A percentile compares a stretch with the other conserved stretches of the same genome.
These are phyloP conservation scores for Hypolimnas misippus DNA, from an alignment of 2,888 invertebrate species.

Conservation along the genomic window DNA sequence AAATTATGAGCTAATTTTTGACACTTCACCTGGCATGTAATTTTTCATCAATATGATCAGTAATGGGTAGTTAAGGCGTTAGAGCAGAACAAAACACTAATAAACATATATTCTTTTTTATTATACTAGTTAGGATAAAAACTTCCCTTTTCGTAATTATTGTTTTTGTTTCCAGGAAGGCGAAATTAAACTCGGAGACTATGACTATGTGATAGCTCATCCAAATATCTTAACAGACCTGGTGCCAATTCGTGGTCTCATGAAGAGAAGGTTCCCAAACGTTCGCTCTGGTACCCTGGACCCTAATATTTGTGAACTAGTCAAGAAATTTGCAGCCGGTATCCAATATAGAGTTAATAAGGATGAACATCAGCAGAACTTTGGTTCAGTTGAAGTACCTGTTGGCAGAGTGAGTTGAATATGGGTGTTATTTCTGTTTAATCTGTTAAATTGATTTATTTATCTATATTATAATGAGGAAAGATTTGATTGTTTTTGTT, in stretches of 20 bases:
- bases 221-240: slow-evolving; percentile 90
- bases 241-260: slow-evolving; percentile 88
- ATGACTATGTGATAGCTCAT: slow-evolving; percentile 90
- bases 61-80: too few relatives aligned
- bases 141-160: too few relatives aligned
- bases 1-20: too few relatives aligned
- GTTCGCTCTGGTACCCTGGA: slow-evolving; percentile 87
- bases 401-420: slow-evolving; percentile 86
- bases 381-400: slow-evolving; percentile 86
- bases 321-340: slow-evolving; percentile 87
- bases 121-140: too few relatives aligned
- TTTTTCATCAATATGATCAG: too few relatives aligned
- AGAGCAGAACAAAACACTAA: too few relatives aligned
- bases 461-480: not conserved
- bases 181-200: slow-evolving; percentile 87
- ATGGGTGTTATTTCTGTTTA: not conserved
- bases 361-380: slow-evolving; percentile 88
- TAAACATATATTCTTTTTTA: too few relatives aligned
- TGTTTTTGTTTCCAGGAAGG: slow-evolving; percentile 80
- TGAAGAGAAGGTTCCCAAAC: slow-evolving; percentile 91
- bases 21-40: too few relatives aligned
- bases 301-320: slow-evolving; percentile 84
- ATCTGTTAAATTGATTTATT: not conserved
- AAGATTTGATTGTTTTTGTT: not conserved
- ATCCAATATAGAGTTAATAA: slow-evolving; percentile 87